Conservation (phyloP, 2,888 invertebrate species). For the Elysia crispata region DNA sequence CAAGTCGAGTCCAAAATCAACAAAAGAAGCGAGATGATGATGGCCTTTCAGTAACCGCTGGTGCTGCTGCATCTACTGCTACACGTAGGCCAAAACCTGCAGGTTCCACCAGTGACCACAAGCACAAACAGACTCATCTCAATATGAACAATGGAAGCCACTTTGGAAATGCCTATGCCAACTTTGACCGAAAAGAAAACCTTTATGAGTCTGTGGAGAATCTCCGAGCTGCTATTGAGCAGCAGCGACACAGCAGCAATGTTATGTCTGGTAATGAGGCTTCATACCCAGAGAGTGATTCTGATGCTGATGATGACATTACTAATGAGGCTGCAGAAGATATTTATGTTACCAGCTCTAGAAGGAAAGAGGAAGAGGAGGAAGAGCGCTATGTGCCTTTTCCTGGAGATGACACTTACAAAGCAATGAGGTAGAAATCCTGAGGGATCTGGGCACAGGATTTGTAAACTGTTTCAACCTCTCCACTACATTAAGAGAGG, state of each 20-base stretch:
- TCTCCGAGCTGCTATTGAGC: slow-evolving; percentile 32
- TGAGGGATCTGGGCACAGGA: background rate
- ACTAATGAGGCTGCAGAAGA: too few relatives aligned
- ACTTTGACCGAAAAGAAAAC: slow-evolving; percentile 43
- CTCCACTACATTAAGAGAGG: too few relatives aligned
- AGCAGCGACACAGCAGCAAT: background rate
- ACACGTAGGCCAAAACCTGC: too few relatives aligned
- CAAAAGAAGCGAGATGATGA: too few relatives aligned
- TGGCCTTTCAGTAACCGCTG: too few relatives aligned
- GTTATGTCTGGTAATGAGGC: background rate
- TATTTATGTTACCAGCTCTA: too few relatives aligned
- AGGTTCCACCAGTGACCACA: too few relatives aligned
- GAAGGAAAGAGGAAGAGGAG: slow-evolving; percentile 19
- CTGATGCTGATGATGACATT: slow-evolving; percentile 12
- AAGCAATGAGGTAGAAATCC: background rate
- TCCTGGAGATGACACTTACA: slow-evolving; percentile 25
- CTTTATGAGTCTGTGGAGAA: slow-evolving; percentile 51
- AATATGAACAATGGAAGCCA: too few relatives aligned
- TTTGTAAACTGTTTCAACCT: background rate
- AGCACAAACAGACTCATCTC: too few relatives aligned
- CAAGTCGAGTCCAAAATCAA: too few relatives aligned
- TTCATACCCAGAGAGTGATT: background rate
- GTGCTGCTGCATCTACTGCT: too few relatives aligned
- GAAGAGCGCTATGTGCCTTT: slow-evolving; percentile 48
- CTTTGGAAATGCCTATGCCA: background rate